A percentile compares a stretch with the other conserved stretches of the same genome.
Evolutionary conservation across 1,140 invertebrate genomes (phyloP).

Genomic region (Caenorhabditis remanei): DNA sequence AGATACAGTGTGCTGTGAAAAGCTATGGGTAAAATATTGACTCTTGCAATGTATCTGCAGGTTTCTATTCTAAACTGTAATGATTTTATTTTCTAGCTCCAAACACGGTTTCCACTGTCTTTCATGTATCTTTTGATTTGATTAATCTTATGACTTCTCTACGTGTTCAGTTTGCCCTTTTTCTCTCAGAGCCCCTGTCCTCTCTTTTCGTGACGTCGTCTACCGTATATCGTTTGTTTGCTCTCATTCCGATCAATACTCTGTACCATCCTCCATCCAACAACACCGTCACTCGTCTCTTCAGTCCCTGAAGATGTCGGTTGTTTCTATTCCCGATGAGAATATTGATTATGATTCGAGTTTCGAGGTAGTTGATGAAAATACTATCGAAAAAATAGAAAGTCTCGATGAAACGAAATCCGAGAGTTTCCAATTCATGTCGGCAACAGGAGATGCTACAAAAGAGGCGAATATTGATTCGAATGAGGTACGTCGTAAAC

Average conservation of each 20-base stretch:
- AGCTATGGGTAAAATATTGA: too few relatives aligned
- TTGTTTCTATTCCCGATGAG: background rate
- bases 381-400: background rate
- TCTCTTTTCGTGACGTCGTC: too few relatives aligned
- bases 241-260: background rate
- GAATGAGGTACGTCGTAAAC: background rate
- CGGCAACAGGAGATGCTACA: background rate
- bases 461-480: background rate
- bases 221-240: background rate
- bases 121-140: too few relatives aligned
- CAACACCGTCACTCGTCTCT: background rate
- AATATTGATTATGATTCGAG: slow-evolving; percentile 33
- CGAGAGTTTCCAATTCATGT: background rate
- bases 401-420: background rate
- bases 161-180: too few relatives aligned
- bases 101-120: too few relatives aligned
- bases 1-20: too few relatives aligned
- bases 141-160: too few relatives aligned
- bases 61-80: too few relatives aligned
- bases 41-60: too few relatives aligned
- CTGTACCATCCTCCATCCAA: background rate
- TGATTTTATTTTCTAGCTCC: too few relatives aligned
- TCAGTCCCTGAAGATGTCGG: background rate
- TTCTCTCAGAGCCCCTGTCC: too few relatives aligned
- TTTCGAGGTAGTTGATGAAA: background rate